Conservation (phyloP, 1,140 invertebrate species). For the Heliconius nattereri region DNA sequence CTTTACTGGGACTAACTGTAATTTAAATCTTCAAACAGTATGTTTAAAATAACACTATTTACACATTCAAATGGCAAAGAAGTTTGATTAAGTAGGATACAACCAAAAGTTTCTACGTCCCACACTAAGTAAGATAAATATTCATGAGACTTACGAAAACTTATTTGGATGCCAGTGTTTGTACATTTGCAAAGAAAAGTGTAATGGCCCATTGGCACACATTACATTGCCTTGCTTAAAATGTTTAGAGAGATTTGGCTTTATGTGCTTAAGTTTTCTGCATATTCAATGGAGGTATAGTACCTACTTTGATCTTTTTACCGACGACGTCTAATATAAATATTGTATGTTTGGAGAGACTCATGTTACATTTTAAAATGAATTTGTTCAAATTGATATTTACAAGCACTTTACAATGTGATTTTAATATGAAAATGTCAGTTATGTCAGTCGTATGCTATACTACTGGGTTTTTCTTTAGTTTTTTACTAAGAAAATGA, state of each 20-base stretch:
- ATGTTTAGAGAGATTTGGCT: constrained; percentile 21
- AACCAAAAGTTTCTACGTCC: constrained; percentile 68
- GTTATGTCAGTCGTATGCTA: too few relatives aligned
- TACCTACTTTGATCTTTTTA: too few relatives aligned
- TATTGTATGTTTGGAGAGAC: neutral
- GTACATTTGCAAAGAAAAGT: constrained; percentile 47
- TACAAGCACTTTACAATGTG: too few relatives aligned
- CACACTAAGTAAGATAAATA: constrained; percentile 66
- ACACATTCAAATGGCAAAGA: constrained; percentile 34
- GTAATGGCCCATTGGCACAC: constrained; percentile 27
- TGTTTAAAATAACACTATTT: constrained; percentile 13
- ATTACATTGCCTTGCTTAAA: constrained; percentile 21
- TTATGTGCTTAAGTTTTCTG: constrained; percentile 14
- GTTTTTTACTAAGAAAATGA: too few relatives aligned
- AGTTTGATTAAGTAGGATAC: constrained; percentile 75
- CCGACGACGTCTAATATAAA: too few relatives aligned
- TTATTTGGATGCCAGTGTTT: constrained; percentile 69
- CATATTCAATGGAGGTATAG: neutral
- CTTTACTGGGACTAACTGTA: too few relatives aligned
- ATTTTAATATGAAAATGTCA: too few relatives aligned
- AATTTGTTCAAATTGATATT: too few relatives aligned
- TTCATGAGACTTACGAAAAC: constrained; percentile 71
- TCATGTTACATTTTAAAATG: neutral
- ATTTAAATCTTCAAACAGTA: neutral
- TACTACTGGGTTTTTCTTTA: too few relatives aligned